Conservation (phyloP, 2,888 invertebrate genomes). For the Caradrina kadenii region DNA sequence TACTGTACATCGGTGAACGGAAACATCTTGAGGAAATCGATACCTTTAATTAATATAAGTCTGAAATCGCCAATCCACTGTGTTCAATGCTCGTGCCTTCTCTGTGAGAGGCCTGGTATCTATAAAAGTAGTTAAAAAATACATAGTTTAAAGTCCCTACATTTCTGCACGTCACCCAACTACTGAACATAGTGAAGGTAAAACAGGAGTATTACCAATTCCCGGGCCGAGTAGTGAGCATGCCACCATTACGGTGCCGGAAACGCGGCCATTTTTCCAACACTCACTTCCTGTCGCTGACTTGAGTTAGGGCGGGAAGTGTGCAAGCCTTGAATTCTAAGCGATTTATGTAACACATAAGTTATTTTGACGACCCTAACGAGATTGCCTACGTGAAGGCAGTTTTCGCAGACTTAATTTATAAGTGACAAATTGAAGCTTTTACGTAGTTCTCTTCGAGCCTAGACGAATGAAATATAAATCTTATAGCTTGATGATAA, state of each 20-base stretch:
- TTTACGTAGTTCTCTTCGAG: background rate
- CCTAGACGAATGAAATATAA: constrained; percentile 1
- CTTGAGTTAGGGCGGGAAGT: constrained; percentile 62
- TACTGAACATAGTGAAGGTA: constrained; percentile 26
- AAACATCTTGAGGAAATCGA: too few relatives aligned
- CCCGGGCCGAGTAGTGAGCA: constrained; percentile 57
- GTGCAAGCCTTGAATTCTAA: constrained; percentile 49
- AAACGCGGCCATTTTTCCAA: constrained; percentile 77
- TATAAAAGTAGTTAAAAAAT: too few relatives aligned
- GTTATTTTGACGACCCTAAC: constrained; percentile 49
- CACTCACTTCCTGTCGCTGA: constrained; percentile 74
- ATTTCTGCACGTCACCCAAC: constrained; percentile 9
- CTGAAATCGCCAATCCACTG: too few relatives aligned
- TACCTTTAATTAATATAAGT: too few relatives aligned
- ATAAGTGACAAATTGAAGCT: constrained; percentile 34
- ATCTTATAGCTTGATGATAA: constrained; percentile 4
- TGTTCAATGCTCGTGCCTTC: too few relatives aligned
- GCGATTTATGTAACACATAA: constrained; percentile 53
- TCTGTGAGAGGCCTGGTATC: too few relatives aligned
- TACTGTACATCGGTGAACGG: too few relatives aligned
- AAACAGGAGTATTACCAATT: constrained; percentile 41
- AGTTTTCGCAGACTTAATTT: constrained; percentile 36
- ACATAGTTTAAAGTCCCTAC: background rate
- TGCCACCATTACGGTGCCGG: constrained; percentile 74
- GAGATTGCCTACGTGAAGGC: constrained; percentile 28